A percentile compares a stretch with the other conserved stretches of the same genome.
These are phyloP conservation scores for Sciurus carolinensis DNA, from an alignment of 2,797 vertebrate species.

Conservation along the genomic window DNA sequence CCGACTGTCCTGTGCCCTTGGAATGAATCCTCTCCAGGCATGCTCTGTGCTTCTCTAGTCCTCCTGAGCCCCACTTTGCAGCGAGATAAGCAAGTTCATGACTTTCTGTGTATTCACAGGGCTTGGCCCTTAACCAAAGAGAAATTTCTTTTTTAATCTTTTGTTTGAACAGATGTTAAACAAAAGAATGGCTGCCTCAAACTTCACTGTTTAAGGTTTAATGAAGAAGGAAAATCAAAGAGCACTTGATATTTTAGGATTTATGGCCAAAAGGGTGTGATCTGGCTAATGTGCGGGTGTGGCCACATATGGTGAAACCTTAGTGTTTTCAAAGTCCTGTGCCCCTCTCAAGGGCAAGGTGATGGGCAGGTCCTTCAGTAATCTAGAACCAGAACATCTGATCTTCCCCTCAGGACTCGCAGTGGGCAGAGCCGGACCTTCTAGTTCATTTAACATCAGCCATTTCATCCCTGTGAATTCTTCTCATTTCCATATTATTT, in stretches of 20 bases:
- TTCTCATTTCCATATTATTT: not conserved
- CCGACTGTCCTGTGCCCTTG: slow-evolving; percentile 72
- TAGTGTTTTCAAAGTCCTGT: not conserved
- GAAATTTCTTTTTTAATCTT: slow-evolving; percentile 81
- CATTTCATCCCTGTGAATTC: not conserved
- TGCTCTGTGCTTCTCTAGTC: slow-evolving; percentile 75
- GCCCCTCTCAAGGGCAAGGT: not conserved
- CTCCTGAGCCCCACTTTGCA: slow-evolving; percentile 78
- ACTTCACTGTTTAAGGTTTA: slow-evolving; percentile 74
- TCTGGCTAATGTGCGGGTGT: not conserved
- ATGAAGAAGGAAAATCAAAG: slow-evolving; percentile 75
- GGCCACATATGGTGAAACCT: not conserved
- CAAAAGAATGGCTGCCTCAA: slow-evolving; percentile 77
- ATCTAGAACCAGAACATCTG: not conserved
- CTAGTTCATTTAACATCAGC: not conserved
- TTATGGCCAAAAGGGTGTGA: slow-evolving; percentile 53
- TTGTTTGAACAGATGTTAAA: slow-evolving; percentile 88
- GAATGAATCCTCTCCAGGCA: slow-evolving; percentile 80
- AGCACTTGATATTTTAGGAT: slow-evolving; percentile 47
- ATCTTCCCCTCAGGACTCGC: not conserved
- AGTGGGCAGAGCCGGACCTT: not conserved
- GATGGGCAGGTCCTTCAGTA: not conserved
- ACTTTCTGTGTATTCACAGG: slow-evolving; percentile 80
- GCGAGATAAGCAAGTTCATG: slow-evolving; percentile 83
- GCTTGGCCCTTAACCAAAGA: slow-evolving; percentile 82